Evolutionary conservation across 2,113 vertebrate genomes (phyloP).

Genomic region (Chunga burmeisteri): DNA sequence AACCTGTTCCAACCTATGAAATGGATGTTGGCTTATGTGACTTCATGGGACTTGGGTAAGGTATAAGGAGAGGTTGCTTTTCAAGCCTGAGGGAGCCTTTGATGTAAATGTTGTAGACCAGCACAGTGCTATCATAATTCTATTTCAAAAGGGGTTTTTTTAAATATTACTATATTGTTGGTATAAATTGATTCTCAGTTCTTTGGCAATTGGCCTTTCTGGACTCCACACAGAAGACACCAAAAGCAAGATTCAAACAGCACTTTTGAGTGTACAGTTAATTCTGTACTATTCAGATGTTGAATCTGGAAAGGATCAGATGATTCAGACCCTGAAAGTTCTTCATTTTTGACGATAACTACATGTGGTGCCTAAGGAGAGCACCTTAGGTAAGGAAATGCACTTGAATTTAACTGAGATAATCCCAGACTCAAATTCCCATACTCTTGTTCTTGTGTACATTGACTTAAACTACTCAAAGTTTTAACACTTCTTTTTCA

Average conservation of each 20-base stretch:
- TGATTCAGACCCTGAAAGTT: neutral
- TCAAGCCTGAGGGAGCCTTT: neutral
- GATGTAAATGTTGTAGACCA: neutral
- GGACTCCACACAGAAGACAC: neutral
- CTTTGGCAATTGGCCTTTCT: neutral
- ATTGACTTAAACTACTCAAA: neutral
- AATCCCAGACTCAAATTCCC: neutral
- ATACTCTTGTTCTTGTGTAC: rapidly evolving
- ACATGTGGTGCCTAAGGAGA: neutral
- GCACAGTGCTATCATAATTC: neutral
- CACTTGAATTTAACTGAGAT: neutral
- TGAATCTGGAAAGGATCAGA: neutral
- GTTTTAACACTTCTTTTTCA: neutral
- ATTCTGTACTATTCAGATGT: neutral
- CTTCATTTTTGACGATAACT: neutral
- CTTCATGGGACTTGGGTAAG: neutral
- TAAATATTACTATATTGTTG: neutral
- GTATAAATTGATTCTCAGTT: neutral
- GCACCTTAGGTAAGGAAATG: neutral
- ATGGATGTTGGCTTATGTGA: neutral
- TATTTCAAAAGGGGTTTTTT: neutral
- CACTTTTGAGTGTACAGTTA: neutral
- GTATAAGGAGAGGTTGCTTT: neutral
- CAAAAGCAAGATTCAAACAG: neutral
- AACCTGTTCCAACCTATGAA: neutral